Conservation (phyloP, 2,888 invertebrate species). For the Andrena bucephala region DNA sequence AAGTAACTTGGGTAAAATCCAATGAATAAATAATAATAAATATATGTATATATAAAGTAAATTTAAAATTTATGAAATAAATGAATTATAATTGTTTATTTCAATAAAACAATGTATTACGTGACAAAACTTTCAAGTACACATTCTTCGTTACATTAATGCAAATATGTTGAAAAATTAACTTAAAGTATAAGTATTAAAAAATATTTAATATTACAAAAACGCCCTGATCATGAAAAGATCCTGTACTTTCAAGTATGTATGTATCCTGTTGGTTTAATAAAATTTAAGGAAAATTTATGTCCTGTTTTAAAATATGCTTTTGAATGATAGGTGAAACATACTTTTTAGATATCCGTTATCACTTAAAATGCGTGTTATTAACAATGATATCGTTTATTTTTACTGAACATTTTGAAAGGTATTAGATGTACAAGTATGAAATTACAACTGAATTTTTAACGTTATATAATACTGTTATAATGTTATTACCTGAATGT, state of each 20-base stretch:
- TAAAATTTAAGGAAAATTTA: background rate
- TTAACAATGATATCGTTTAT: constrained; percentile 21
- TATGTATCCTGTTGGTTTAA: background rate
- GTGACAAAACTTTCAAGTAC: too few relatives aligned
- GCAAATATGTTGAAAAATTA: too few relatives aligned
- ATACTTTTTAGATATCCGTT: constrained; percentile 14
- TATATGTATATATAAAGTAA: background rate
- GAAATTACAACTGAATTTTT: constrained; percentile 42
- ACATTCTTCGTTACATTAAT: too few relatives aligned
- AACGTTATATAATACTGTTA: constrained; percentile 47
- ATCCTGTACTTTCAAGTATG: background rate
- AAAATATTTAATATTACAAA: constrained; percentile 19
- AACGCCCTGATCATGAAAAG: constrained; percentile 2
- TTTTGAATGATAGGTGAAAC: constrained; percentile 2
- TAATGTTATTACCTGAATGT: constrained; percentile 28
- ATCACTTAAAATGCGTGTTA: constrained; percentile 9
- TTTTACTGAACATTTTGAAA: constrained; percentile 6
- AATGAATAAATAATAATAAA: background rate
- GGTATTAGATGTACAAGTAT: constrained; percentile 31
- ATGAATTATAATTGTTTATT: too few relatives aligned
- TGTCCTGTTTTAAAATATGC: background rate
- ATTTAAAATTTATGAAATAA: background rate
- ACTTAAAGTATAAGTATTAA: background rate
- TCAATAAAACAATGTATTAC: too few relatives aligned
- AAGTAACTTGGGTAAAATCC: background rate